Evolutionary conservation across 2,888 invertebrate genomes (phyloP), one percentile per base, ranked within the genome.

Genomic region (Conops quadrifasciatus): DNA sequence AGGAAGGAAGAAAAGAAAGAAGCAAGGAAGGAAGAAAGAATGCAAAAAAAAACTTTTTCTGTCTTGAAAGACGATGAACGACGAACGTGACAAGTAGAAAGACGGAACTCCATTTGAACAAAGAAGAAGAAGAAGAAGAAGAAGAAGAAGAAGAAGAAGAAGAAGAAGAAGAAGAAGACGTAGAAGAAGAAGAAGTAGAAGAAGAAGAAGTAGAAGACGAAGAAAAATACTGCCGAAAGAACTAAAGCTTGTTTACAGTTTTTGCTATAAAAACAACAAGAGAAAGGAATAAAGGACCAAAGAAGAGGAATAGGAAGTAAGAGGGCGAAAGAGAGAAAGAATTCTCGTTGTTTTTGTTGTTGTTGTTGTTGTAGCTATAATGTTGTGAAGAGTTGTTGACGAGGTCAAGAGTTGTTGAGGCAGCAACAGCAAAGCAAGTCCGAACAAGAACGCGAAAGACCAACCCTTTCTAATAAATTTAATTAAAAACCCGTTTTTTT

Each of bases 21-120:
- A 51, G 11, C 13, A 26, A 15, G 5, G 36, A 36, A 36, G 16
- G 19, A 45, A 63, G 43, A 43, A 21, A 67, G 30, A n/a, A 49
- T 15, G 21, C 21, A 24, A 36, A 49, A 51, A 30, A 21, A 21
- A 26, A 28, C 2, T 19, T 15, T 21, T 56, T 30, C 30, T 24
- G n/a, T n/a, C n/a, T n/a, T n/a, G n/a, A n/a, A n/a, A n/a, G n/a
- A n/a, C n/a, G n/a, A n/a, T n/a, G n/a, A n/a, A n/a, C n/a, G n/a
- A n/a, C n/a, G n/a, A n/a, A n/a, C n/a, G n/a, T n/a, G n/a, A 43
- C 62, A 43, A 47, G 64, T 51, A 43, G 2, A 43, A 13, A 28
- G 43, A 43, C 11, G 67, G 53, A n/a, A n/a, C n/a, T n/a, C n/a
- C n/a, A n/a, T n/a, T n/a, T 21, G n/a, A 36, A 66, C 36, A 49